Percentiles rank a stretch among this genome's conserved stretches.
Conservation (phyloP, 2,113 vertebrate genomes). For the Strigops habroptila region DNA sequence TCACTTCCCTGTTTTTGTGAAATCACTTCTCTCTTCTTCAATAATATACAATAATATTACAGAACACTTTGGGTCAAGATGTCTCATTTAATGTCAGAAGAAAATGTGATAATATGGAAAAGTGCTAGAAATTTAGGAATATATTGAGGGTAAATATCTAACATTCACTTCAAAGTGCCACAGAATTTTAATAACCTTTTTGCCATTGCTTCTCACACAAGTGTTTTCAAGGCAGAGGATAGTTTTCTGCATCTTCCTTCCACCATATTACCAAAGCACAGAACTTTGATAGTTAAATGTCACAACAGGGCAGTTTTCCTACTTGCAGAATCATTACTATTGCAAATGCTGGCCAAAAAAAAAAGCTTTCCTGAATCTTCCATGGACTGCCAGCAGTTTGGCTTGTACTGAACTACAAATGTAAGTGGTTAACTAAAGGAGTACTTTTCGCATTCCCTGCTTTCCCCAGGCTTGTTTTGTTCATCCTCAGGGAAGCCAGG, state of each 20-base stretch:
- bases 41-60: neutral
- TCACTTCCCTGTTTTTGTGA: neutral
- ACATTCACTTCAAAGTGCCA: neutral
- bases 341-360: neutral
- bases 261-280: neutral
- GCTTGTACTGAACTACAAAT: neutral
- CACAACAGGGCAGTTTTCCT: neutral
- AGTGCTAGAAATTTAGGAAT: neutral
- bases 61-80: neutral
- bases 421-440: neutral
- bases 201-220: neutral
- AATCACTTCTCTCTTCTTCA: neutral
- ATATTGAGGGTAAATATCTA: neutral
- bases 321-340: neutral
- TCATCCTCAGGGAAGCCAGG: neutral
- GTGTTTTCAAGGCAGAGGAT: neutral
- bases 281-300: neutral
- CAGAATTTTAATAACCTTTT: neutral
- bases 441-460: neutral
- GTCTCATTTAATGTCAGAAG: neutral
- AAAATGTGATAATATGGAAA: neutral
- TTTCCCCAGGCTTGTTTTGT: neutral
- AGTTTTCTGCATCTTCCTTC: neutral
- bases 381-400: neutral
- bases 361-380: neutral